These are phyloP conservation scores for Gari tellinella DNA, from an alignment of 2,888 invertebrate genomes.

Conservation along the genomic window DNA sequence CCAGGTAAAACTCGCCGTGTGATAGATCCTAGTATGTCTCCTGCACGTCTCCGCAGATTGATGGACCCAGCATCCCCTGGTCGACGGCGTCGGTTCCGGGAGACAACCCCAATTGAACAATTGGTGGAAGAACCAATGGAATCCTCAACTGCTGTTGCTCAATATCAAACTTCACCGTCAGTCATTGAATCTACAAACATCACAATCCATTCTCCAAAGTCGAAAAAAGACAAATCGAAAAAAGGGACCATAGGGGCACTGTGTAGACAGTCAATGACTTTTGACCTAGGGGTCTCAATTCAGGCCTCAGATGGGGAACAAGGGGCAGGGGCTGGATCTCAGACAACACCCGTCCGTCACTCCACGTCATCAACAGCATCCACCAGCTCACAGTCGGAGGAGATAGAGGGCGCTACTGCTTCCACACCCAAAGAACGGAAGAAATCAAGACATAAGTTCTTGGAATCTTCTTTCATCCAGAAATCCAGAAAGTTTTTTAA, in stretches of 20 bases:
- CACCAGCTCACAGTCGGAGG: slow-evolving; percentile 72
- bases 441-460: slow-evolving; percentile 73
- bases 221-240: slow-evolving; percentile 69
- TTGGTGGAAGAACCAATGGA: slow-evolving; percentile 55
- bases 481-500: slow-evolving; percentile 82
- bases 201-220: slow-evolving; percentile 53
- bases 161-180: slow-evolving; percentile 37
- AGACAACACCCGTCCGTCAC: slow-evolving; percentile 60
- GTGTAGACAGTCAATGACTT: slow-evolving; percentile 81
- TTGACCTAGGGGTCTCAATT: slow-evolving; percentile 77
- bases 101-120: slow-evolving; percentile 50
- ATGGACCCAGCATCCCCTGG: slow-evolving; percentile 51
- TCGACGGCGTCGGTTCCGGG: slow-evolving; percentile 40
- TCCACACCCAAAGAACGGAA: slow-evolving; percentile 66
- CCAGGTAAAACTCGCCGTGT: slow-evolving; percentile 54
- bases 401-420: slow-evolving; percentile 54
- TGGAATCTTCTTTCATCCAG: slow-evolving; percentile 80
- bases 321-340: slow-evolving; percentile 49
- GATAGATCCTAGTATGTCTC: slow-evolving; percentile 56
- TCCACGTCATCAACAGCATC: slow-evolving; percentile 60
- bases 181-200: slow-evolving; percentile 42
- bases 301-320: slow-evolving; percentile 55
- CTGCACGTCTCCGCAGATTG: slow-evolving; percentile 40
- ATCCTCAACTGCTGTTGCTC: slow-evolving; percentile 49
- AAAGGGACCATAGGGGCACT: slow-evolving; percentile 80